These are phyloP conservation scores for Astropecten irregularis DNA, from an alignment of 53 echinoderm and acorn worm genomes.

Conservation along the genomic window DNA sequence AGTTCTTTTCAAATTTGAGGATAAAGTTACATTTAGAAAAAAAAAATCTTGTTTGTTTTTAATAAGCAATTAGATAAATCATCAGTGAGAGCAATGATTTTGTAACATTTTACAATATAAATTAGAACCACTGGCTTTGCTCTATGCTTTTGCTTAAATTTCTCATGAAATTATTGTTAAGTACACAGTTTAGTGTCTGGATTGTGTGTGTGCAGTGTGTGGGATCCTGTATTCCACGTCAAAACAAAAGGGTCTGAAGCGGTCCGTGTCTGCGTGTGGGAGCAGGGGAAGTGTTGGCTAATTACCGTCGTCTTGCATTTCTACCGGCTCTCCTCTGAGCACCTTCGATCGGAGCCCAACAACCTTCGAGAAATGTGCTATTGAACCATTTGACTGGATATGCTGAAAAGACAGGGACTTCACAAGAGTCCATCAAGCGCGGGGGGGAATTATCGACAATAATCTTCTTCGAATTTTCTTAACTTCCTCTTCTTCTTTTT, in stretches of 20 bases:
- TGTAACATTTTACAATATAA: no score
- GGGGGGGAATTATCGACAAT: conserved; percentile 51
- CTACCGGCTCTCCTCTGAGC: conserved; percentile 7
- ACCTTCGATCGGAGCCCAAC: conserved; percentile 38
- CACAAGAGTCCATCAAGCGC: conserved; percentile 52
- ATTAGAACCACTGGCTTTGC: no score
- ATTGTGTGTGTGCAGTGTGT: no score
- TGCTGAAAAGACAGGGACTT: conserved; percentile 39
- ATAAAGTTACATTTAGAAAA: no score
- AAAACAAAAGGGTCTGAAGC: conserved; percentile 9
- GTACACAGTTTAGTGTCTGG: no score
- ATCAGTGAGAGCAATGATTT: no score
- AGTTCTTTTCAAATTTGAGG: no score
- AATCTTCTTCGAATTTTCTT: conserved; percentile 29
- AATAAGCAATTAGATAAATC: no score
- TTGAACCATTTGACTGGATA: conserved; percentile 53
- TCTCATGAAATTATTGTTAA: no score
- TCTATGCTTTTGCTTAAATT: no score
- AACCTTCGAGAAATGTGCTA: conserved; percentile 47
- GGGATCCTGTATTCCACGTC: no score
- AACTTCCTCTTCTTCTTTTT: not conserved
- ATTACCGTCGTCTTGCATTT: conserved; percentile 50
- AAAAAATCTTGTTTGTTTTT: no score
- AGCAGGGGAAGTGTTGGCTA: conserved; percentile 13
- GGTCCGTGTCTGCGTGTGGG: not conserved